Evolutionary conservation across 2,888 invertebrate species (phyloP).

Genomic region (Mamestra brassicae): DNA sequence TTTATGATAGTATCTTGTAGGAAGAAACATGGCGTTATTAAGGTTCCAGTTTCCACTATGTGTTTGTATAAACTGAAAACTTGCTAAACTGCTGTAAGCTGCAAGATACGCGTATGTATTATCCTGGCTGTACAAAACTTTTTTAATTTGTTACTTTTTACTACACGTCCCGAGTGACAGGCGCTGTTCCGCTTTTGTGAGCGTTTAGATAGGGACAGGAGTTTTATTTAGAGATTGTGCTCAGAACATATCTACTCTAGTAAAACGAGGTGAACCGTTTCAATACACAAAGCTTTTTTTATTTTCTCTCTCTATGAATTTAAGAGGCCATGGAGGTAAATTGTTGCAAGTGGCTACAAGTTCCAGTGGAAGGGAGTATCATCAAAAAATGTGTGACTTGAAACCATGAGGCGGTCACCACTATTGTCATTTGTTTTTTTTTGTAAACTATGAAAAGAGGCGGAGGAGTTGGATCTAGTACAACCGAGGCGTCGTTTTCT

Average conservation of each 20-base stretch:
- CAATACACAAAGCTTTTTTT: too few relatives aligned
- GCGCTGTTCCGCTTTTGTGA: neutral
- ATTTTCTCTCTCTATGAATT: too few relatives aligned
- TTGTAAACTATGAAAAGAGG: too few relatives aligned
- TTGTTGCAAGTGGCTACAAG: too few relatives aligned
- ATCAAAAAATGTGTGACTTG: too few relatives aligned
- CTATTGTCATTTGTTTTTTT: too few relatives aligned
- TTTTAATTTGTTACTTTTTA: conserved; percentile 53
- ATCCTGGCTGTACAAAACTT: conserved; percentile 23
- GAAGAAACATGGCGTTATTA: neutral
- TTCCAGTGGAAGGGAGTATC: too few relatives aligned
- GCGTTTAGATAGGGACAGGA: neutral
- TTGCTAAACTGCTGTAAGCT: neutral
- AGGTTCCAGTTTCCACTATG: neutral
- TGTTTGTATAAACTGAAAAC: neutral
- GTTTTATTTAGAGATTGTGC: neutral
- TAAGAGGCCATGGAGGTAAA: too few relatives aligned
- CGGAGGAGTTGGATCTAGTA: too few relatives aligned
- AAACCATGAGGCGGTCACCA: too few relatives aligned
- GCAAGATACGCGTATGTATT: conserved; percentile 3
- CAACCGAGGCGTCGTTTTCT: too few relatives aligned
- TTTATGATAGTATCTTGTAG: neutral
- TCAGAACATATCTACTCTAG: too few relatives aligned
- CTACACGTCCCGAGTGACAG: conserved; percentile 30
- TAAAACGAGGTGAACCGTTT: neutral